Percentiles rank a stretch among this genome's conserved stretches.
phyloP scores from a whole-genome alignment of 2,797 vertebrate genomes.

The Gallinago stenura region DNA sequence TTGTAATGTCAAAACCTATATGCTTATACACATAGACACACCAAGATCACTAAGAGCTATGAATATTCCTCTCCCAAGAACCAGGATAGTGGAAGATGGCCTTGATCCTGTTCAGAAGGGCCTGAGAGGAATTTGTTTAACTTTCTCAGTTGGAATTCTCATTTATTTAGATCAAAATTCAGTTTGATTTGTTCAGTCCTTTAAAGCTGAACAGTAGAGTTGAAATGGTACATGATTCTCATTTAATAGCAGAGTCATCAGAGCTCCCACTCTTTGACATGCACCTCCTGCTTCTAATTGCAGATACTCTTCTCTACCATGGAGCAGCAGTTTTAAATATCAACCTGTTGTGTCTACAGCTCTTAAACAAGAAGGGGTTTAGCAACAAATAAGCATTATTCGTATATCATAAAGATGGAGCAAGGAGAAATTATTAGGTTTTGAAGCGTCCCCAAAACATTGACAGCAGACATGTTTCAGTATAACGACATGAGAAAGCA shows the following conservation, averaged over 20 bases:
- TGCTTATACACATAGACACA: not conserved
- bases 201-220: not conserved
- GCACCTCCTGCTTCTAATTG: not conserved
- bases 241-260: not conserved
- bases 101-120: not conserved
- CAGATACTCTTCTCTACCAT: not conserved
- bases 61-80: not conserved
- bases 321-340: not conserved
- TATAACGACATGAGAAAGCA: not conserved
- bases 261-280: not conserved
- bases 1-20: not conserved
- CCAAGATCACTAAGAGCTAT: not conserved
- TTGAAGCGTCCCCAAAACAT: not conserved
- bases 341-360: not conserved
- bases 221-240: not conserved
- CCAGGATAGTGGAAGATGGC: not conserved
- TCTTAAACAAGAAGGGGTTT: not conserved
- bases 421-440: not conserved
- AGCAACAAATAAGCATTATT: not conserved
- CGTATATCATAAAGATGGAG: not conserved
- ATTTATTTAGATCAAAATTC: conserved; percentile 36
- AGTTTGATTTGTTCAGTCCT: not conserved
- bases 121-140: conserved; percentile 15
- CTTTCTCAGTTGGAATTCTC: not conserved
- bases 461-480: not conserved